phyloP scores from a whole-genome alignment of 2,113 vertebrate genomes.

The Formicarius rufipectus region DNA sequence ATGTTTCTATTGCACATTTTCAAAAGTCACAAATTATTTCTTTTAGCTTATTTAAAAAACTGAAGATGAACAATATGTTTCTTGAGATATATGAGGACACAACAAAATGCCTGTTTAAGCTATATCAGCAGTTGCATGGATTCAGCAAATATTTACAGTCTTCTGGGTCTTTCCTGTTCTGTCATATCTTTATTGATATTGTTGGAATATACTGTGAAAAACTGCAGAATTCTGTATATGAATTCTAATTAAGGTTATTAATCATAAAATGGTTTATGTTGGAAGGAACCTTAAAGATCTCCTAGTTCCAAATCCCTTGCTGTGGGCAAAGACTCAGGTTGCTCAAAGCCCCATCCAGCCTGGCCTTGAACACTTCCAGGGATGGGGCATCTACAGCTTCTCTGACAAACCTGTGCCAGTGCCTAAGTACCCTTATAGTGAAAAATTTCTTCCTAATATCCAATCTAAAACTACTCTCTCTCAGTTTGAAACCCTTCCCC shows the following conservation, averaged over 20 bases:
- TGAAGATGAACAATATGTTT: not conserved
- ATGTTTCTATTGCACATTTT: not conserved
- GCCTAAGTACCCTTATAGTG: not conserved
- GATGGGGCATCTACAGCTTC: not conserved
- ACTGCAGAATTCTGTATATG: not conserved
- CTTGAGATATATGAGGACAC: not conserved
- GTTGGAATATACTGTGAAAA: not conserved
- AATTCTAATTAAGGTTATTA: not conserved
- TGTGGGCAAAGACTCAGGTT: not conserved
- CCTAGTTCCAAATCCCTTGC: not conserved
- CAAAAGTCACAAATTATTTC: not conserved
- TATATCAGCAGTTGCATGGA: not conserved
- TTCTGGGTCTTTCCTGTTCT: not conserved
- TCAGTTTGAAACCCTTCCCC: not conserved
- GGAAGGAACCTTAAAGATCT: not conserved
- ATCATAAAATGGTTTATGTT: not conserved
- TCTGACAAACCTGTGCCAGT: not conserved
- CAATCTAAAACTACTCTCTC: not conserved
- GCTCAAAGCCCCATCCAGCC: not conserved
- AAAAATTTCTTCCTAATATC: not conserved
- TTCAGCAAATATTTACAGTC: not conserved
- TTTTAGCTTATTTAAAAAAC: not conserved
- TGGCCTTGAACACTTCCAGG: not conserved
- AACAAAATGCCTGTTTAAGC: not conserved
- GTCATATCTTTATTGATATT: not conserved